Evolutionary conservation across 2,888 invertebrate genomes (phyloP).

Genomic region (Rhimphoctona megacephalus): DNA sequence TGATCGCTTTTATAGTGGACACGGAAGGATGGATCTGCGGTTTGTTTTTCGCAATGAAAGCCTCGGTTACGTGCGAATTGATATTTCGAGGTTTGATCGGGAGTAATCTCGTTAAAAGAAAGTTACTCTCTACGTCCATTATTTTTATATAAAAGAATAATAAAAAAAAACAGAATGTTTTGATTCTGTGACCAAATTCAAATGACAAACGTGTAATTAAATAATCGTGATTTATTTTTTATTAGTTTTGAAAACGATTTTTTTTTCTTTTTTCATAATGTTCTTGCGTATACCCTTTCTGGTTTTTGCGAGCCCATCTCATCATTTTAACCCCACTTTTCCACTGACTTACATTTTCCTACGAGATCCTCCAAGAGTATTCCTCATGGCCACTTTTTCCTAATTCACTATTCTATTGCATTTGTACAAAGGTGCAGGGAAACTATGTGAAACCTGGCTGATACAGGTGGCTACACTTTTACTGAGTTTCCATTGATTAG

Average conservation of each 20-base stretch:
- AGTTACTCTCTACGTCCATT: not conserved
- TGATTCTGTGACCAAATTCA: not conserved
- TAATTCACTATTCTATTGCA: no score
- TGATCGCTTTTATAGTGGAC: conserved; percentile 42
- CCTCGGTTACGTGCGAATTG: not conserved
- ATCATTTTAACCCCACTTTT: no score
- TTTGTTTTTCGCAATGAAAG: conserved; percentile 12
- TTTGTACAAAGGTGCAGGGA: no score
- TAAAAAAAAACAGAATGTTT: not conserved
- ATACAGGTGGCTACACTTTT: no score
- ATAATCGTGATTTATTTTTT: not conserved
- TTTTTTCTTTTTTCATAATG: not conserved
- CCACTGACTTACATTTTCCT: no score
- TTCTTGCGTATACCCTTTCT: not conserved
- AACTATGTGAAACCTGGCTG: no score
- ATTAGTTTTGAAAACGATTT: not conserved
- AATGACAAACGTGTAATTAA: not conserved
- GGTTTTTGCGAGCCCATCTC: not conserved
- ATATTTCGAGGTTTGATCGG: conserved; percentile 16
- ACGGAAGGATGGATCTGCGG: conserved; percentile 28
- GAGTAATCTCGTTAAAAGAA: not conserved
- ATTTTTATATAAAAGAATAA: not conserved
- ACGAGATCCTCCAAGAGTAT: no score
- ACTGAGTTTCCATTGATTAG: no score
- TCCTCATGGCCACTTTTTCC: no score